phyloP scores from a whole-genome alignment of 2,797 vertebrate species.

The Acanthis flammea region DNA sequence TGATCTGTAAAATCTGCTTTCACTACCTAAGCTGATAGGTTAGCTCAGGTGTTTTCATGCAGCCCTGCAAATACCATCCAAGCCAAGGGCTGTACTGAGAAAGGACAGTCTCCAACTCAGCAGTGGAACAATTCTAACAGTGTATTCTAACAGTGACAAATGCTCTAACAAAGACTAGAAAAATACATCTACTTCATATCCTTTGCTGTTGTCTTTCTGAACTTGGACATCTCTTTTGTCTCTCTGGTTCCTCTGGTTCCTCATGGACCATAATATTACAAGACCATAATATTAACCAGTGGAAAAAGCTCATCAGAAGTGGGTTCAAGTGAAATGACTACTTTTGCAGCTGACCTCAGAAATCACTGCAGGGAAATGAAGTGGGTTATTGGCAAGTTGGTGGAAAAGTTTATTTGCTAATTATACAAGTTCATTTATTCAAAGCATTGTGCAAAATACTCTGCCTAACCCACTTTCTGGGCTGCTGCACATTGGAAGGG shows the following conservation, averaged over 20 bases:
- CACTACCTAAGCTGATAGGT: not conserved
- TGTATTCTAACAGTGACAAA: too few relatives aligned
- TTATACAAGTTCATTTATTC: not conserved
- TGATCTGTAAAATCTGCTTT: not conserved
- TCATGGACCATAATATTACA: not conserved
- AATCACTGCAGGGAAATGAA: not conserved
- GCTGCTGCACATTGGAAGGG: not conserved
- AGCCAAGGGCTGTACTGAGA: not conserved
- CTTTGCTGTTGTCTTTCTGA: too few relatives aligned
- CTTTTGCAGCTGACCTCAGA: not conserved
- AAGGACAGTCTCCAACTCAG: not conserved
- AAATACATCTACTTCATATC: too few relatives aligned
- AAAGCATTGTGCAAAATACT: not conserved
- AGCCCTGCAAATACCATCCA: not conserved
- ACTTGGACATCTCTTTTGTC: too few relatives aligned
- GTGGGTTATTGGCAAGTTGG: not conserved
- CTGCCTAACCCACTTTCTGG: not conserved
- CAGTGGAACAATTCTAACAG: too few relatives aligned
- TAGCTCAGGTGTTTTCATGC: not conserved
- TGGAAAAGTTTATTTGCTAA: not conserved
- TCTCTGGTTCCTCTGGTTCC: too few relatives aligned
- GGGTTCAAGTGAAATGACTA: not conserved
- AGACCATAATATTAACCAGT: not conserved
- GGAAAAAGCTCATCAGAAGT: not conserved
- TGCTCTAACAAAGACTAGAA: too few relatives aligned